Base-by-base conservation (phyloP, 2,113 vertebrate genomes). In the Ptilonorhynchus violaceus region DNA sequence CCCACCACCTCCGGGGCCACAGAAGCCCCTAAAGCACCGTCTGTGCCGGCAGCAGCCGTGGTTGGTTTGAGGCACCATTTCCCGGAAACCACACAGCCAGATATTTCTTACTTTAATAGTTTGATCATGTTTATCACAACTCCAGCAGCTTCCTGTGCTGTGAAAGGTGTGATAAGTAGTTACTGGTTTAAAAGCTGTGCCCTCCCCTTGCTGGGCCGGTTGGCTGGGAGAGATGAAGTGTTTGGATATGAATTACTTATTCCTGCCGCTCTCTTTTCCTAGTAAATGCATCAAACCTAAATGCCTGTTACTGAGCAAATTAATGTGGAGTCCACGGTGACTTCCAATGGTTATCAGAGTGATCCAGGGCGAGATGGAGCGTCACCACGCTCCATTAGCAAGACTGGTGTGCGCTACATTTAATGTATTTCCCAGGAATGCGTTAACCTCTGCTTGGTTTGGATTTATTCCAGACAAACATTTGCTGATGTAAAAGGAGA, bases 61-160 rank as follows among this genome's bases (percentile, higher is more conserved):
- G 33, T 11, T 44, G 44, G 81, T 67, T 87, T 77, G 89, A 95
- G 94, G 93, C 86, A 46, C 87, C 82, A 16, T 87, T 97, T 97
- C 97, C 97, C 55, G 94, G 93, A 95, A 97, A 85, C 94, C 91
- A 46, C 92, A 50, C 2, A 16, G 89, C 66, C 85, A 93, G 91
- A 82, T 92, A 93, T 70, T 92, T 91, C 53, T 91, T 60, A 67
- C 76, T 86, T 77, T 66, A 74, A 92, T 84, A 90, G 88, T 92
- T 92, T 63, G 91, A 95, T 95, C 49, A 2, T 94, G 84, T 93
- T 96, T 96, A 92, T 95, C 93, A 62, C 55, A 55, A 37, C 94
- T 90, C 91, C 64, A 44, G 97, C 96, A 96, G 96, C 93, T 97
- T 97, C 97, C 96, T 93, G 95, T 69, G 85, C 94, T 84, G 70